These are phyloP conservation scores for Melanerpes formicivorus DNA, from an alignment of 2,113 vertebrate genomes.

Conservation along the genomic window DNA sequence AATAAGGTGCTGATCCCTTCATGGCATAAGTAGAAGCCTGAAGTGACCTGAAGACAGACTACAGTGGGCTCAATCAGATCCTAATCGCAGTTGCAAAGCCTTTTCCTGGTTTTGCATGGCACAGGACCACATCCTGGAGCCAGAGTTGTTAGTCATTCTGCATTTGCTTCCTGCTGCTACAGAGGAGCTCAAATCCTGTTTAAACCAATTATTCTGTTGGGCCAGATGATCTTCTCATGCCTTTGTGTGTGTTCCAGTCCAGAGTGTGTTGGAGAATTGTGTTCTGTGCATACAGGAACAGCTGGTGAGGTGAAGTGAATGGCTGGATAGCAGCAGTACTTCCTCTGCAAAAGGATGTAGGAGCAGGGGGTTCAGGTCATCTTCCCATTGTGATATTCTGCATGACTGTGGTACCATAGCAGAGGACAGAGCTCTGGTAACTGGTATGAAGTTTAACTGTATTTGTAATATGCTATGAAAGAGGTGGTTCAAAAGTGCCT, in stretches of 20 bases:
- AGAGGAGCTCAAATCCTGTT: not conserved
- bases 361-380: not conserved
- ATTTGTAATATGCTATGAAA: not conserved
- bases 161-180: not conserved
- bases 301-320: not conserved
- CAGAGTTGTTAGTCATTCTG: not conserved
- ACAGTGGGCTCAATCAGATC: not conserved
- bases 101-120: not conserved
- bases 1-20: not conserved
- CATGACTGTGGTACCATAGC: not conserved
- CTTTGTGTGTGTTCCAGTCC: not conserved
- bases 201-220: not conserved
- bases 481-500: not conserved
- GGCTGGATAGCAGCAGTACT: not conserved
- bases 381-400: not conserved
- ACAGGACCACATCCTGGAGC: not conserved
- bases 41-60: not conserved
- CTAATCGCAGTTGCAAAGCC: not conserved
- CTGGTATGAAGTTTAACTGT: not conserved
- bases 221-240: not conserved
- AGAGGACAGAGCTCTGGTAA: not conserved
- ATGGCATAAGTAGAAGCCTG: not conserved
- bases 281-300: not conserved
- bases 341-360: not conserved
- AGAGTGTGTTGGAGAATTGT: fast-evolving